A percentile compares a stretch with the other conserved stretches of the same genome.
Conservation (phyloP, 2,888 invertebrate genomes). For the Plagiodera versicolora region DNA sequence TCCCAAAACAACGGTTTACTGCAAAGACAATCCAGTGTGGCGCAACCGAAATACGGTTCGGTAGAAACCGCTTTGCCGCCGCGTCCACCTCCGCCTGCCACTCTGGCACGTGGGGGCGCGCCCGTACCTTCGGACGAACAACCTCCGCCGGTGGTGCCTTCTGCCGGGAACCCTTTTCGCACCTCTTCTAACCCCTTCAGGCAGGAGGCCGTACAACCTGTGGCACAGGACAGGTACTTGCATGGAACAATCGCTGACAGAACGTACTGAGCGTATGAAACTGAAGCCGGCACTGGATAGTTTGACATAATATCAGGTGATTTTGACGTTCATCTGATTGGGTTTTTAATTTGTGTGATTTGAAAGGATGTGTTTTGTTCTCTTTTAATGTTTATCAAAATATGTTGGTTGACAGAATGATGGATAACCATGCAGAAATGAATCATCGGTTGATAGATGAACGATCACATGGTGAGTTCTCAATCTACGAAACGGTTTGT, state of each 20-base stretch:
- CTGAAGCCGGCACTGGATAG: too few relatives aligned
- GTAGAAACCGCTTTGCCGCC: constrained; percentile 55
- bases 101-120: background rate
- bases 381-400: too few relatives aligned
- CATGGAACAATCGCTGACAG: constrained; percentile 58
- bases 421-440: too few relatives aligned
- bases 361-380: too few relatives aligned
- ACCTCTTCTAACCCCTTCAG: constrained; percentile 50
- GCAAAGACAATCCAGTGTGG: constrained; percentile 48
- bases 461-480: too few relatives aligned
- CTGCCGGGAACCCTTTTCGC: constrained; percentile 45
- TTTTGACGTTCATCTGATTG: too few relatives aligned
- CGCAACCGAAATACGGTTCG: constrained; percentile 60
- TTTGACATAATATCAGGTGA: too few relatives aligned
- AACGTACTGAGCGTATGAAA: constrained; percentile 52
- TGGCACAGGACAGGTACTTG: constrained; percentile 62
- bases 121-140: background rate
- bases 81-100: constrained; percentile 32
- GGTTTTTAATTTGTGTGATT: too few relatives aligned
- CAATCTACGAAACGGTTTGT: too few relatives aligned
- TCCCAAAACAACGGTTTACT: constrained; percentile 45
- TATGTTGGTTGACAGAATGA: too few relatives aligned
- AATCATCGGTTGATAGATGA: too few relatives aligned
- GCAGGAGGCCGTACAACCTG: constrained; percentile 64
- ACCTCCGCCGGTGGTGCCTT: constrained; percentile 33